Percentiles rank a stretch among this genome's conserved stretches.
Evolutionary conservation across 2,113 vertebrate species (phyloP).

Genomic region (Entosphenus tridentatus): DNA sequence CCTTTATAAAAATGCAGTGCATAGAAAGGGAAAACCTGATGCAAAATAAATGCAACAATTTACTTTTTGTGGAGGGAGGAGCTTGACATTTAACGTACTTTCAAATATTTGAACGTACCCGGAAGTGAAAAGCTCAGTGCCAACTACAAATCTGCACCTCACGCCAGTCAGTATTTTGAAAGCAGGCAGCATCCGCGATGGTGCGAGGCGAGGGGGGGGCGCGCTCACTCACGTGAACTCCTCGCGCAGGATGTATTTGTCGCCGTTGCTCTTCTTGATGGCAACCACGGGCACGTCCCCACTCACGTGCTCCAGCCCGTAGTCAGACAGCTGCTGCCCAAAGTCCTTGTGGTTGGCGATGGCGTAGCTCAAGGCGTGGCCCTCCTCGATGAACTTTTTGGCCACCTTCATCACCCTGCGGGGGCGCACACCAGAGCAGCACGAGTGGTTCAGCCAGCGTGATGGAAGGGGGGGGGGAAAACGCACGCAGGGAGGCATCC

Average conservation of each 20-base stretch:
- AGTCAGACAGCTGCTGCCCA: slow-evolving; percentile 51
- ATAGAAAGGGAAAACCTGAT: too few relatives aligned
- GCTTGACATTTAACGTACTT: background rate
- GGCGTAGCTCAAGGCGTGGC: slow-evolving; percentile 51
- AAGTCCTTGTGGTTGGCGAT: slow-evolving; percentile 60
- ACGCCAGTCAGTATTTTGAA: too few relatives aligned
- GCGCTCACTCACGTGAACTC: slow-evolving; percentile 62
- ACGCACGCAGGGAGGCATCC: too few relatives aligned
- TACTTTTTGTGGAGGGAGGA: background rate
- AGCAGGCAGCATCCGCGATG: too few relatives aligned
- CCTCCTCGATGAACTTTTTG: slow-evolving; percentile 63
- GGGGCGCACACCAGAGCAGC: background rate
- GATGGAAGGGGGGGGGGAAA: background rate
- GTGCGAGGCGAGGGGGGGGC: too few relatives aligned
- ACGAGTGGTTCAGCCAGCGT: too few relatives aligned
- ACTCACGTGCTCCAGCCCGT: slow-evolving; percentile 42
- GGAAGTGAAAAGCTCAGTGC: too few relatives aligned
- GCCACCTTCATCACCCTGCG: slow-evolving; percentile 85
- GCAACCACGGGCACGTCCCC: slow-evolving; percentile 60
- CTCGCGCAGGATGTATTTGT: slow-evolving; percentile 79
- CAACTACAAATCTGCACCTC: too few relatives aligned
- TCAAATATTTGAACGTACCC: background rate
- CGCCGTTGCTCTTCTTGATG: slow-evolving; percentile 57
- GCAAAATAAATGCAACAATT: too few relatives aligned
- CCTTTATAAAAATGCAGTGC: too few relatives aligned